phyloP scores from a whole-genome alignment of 1,140 invertebrate species.

The Musca vetustissima region DNA sequence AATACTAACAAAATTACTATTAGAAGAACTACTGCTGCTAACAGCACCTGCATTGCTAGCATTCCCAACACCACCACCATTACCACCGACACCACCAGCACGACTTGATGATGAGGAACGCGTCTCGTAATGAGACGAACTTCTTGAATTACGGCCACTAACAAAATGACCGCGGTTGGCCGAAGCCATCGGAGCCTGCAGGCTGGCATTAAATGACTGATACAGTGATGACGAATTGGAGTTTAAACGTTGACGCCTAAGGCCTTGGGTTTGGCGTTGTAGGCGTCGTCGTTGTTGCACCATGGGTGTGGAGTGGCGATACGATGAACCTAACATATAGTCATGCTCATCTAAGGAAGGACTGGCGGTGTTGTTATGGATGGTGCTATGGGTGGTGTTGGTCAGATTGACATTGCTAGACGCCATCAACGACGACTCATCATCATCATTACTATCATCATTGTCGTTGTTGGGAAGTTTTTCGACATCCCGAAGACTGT shows the following conservation, averaged over 20 bases:
- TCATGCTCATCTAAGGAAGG: conserved; percentile 24
- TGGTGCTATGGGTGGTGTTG: background rate
- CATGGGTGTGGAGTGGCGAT: conserved; percentile 41
- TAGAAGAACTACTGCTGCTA: conserved; percentile 31
- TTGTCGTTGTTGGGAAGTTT: background rate
- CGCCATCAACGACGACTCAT: too few relatives aligned
- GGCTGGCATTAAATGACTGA: conserved; percentile 37
- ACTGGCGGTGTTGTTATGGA: background rate
- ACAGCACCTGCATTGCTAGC: background rate
- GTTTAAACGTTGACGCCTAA: conserved; percentile 31
- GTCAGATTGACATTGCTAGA: conserved; percentile 1
- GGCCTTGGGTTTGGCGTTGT: conserved; percentile 14
- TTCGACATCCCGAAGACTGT: background rate
- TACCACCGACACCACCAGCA: conserved; percentile 12
- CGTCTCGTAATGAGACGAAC: background rate
- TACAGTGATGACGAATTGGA: conserved; percentile 36
- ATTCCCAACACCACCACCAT: background rate
- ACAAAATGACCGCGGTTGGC: background rate
- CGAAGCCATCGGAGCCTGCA: background rate
- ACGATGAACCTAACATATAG: conserved; percentile 25
- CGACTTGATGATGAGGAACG: background rate
- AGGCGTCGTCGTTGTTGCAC: conserved; percentile 25
- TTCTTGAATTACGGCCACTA: background rate
- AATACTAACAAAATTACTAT: conserved; percentile 44
- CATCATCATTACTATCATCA: background rate